Evolutionary conservation across 2,797 vertebrate species (phyloP).

Genomic region (Tenualosa ilisha): DNA sequence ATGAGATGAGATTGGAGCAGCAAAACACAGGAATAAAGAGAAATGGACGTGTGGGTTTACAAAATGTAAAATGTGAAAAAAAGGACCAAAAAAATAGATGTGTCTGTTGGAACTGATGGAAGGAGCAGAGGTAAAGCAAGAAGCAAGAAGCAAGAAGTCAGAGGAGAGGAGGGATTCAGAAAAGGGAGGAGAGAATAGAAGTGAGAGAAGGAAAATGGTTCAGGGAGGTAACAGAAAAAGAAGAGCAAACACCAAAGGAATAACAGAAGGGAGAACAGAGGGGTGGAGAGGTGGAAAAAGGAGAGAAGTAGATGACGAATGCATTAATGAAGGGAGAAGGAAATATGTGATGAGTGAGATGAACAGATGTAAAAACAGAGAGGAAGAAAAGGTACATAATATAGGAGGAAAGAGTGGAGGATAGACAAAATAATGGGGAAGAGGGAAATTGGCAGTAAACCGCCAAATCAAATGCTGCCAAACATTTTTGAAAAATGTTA

Average conservation of each 20-base stretch:
- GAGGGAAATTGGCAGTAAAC: neutral
- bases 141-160: neutral
- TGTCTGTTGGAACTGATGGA: neutral
- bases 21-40: neutral
- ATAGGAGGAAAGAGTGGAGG: neutral
- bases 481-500: neutral
- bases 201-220: neutral
- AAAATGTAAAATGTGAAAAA: neutral
- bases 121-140: too few species aligned
- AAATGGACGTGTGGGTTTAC: neutral
- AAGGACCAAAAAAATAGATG: neutral
- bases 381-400: neutral
- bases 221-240: neutral
- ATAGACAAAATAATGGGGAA: neutral
- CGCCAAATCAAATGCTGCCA: neutral
- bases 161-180: neutral
- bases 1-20: neutral
- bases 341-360: neutral
- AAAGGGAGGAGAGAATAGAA: neutral
- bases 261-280: neutral
- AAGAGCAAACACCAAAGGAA: neutral
- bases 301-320: neutral
- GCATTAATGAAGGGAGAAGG: neutral
- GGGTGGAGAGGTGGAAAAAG: neutral
- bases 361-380: neutral